A percentile compares a stretch with the other conserved stretches of the same genome.
These are phyloP conservation scores for Macrophya annulata DNA, from an alignment of 2,888 invertebrate genomes.

Conservation along the genomic window DNA sequence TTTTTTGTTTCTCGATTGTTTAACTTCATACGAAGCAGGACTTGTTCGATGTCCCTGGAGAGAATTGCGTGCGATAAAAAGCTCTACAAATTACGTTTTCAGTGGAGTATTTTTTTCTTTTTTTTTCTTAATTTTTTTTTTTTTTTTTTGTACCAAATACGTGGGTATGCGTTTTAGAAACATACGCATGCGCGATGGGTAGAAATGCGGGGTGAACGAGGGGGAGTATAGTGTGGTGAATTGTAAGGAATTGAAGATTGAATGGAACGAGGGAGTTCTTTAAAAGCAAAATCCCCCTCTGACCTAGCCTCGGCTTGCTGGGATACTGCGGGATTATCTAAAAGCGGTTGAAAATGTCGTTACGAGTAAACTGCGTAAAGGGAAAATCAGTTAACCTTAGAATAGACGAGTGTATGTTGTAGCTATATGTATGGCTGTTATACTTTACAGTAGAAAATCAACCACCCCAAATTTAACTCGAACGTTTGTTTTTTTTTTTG, in stretches of 20 bases:
- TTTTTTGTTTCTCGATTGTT: no score
- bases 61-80: conserved; percentile 63
- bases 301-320: background rate
- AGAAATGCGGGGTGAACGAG: background rate
- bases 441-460: background rate
- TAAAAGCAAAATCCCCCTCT: conserved; percentile 43
- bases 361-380: conserved; percentile 51
- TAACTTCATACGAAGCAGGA: background rate
- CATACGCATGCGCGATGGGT: background rate
- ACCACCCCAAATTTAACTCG: background rate
- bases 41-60: background rate
- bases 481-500: no score
- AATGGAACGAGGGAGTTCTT: conserved; percentile 47
- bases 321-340: conserved; percentile 46
- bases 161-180: background rate
- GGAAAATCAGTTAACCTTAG: conserved; percentile 51
- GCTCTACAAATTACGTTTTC: conserved; percentile 74
- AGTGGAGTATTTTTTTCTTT: background rate
- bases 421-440: background rate
- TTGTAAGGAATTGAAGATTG: conserved; percentile 54
- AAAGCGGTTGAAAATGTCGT: conserved; percentile 55
- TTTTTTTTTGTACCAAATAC: background rate
- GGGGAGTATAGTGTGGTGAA: background rate
- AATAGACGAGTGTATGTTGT: background rate
- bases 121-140: background rate